Evolutionary conservation across 1,140 invertebrate species (phyloP), one percentile per base, ranked within the genome.

Genomic region (Leptinotarsa undecemlineata): DNA sequence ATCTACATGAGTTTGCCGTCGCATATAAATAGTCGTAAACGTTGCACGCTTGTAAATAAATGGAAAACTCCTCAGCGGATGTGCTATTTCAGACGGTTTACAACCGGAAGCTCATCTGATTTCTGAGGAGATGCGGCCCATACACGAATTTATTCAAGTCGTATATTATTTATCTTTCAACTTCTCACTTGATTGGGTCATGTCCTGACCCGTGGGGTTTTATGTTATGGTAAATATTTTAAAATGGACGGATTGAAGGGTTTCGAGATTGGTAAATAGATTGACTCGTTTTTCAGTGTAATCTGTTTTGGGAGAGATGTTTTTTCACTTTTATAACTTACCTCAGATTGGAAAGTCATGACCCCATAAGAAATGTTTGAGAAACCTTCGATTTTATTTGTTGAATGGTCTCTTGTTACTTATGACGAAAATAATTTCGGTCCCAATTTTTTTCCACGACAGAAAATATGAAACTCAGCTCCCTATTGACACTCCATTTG

Each of bases 1-100:
- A 57, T 57, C 51, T 57, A 57, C 51, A 57, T 57, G 51, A 57
- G 51, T 57, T 57, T 57, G 51, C 51, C 51, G 51, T 57, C 51
- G 51, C 51, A 19, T 57, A 57, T 57, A 57, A 57, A 57, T 57
- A 57, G 51, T 57, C 51, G 51, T 57, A 57, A 57, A 57, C 51
- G 51, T 57, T 57, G 51, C 51, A 57, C 17, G 51, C 51, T 17
- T 57, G 51, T 57, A 57, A 57, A 57, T 57, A 57, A 57, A 57
- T 57, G 51, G 51, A 57, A 57, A 57, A 57, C 51, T 57, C n/a
- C 17, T 57, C 15, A 57, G n/a, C 51, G 51, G 51, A 57, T 57
- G 51, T 57, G 5, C 51, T 57, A 57, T 57, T 57, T 57, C 15
- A 17, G 51, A 15, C 51, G 14, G 13, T 57, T 57, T 57, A 57